Conservation (phyloP, 2,888 invertebrate species). For the Parnassius mnemosyne region DNA sequence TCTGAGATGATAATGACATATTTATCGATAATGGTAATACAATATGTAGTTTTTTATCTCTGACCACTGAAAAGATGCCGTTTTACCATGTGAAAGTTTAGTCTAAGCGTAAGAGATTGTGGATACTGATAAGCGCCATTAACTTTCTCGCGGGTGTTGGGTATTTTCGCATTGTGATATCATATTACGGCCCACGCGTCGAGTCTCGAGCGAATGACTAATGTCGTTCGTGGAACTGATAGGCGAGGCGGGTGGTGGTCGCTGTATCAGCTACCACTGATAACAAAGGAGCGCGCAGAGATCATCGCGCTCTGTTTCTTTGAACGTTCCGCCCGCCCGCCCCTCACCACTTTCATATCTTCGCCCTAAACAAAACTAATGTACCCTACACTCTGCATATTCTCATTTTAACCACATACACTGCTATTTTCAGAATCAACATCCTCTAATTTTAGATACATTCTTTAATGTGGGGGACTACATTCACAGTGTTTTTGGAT, state of each 20-base stretch:
- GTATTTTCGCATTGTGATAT: conserved; percentile 82
- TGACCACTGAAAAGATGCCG: conserved; percentile 49
- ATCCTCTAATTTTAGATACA: conserved; percentile 74
- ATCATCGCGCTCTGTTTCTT: conserved; percentile 27
- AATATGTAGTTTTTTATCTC: conserved; percentile 50
- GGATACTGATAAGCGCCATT: conserved; percentile 82
- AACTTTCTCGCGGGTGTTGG: conserved; percentile 82
- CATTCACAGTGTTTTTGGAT: conserved; percentile 43
- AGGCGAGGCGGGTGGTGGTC: conserved; percentile 66
- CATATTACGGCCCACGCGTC: conserved; percentile 81
- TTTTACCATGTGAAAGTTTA: conserved; percentile 80
- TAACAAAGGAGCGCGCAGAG: conserved; percentile 72
- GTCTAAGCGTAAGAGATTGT: conserved; percentile 78
- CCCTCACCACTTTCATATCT: conserved; percentile 23
- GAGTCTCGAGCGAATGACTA: conserved; percentile 77
- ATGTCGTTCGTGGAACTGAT: conserved; percentile 78
- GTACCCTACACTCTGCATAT: conserved; percentile 38
- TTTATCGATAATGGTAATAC: conserved; percentile 88
- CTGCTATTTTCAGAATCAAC: conserved; percentile 75
- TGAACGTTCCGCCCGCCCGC: conserved; percentile 19
- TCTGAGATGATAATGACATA: conserved; percentile 88
- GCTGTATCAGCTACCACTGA: conserved; percentile 67
- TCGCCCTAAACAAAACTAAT: conserved; percentile 14
- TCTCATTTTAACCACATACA: conserved; percentile 47
- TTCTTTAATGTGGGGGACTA: conserved; percentile 67